A percentile compares a stretch with the other conserved stretches of the same genome.
These are phyloP conservation scores for Neostethus bicornis DNA, from an alignment of 2,797 vertebrate genomes.

Conservation along the genomic window DNA sequence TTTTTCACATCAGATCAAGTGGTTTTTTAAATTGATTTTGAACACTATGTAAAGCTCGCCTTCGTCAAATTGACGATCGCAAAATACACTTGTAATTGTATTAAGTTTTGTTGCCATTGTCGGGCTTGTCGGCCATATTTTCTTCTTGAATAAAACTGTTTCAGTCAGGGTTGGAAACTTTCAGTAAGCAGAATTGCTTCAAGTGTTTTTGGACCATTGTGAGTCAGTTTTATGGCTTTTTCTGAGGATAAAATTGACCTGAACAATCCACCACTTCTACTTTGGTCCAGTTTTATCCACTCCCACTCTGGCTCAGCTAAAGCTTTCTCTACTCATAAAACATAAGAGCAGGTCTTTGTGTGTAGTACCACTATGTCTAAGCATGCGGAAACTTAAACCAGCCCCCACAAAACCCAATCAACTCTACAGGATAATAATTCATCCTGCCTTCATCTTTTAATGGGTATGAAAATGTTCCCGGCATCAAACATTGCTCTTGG, in stretches of 20 bases:
- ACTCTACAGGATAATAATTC: slow-evolving; percentile 56
- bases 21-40: too few species aligned
- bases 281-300: neutral
- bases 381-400: slow-evolving; percentile 26
- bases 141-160: slow-evolving; percentile 40
- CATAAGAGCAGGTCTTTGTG: slow-evolving; percentile 29
- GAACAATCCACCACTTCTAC: slow-evolving; percentile 9
- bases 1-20: too few species aligned
- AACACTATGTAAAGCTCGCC: too few species aligned
- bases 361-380: slow-evolving; percentile 16
- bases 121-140: slow-evolving; percentile 40
- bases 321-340: slow-evolving; percentile 17
- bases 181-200: slow-evolving; percentile 25
- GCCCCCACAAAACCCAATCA: slow-evolving; percentile 60
- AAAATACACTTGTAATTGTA: too few species aligned
- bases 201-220: slow-evolving; percentile 21
- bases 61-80: too few species aligned
- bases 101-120: slow-evolving; percentile 53
- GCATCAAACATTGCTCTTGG: slow-evolving; percentile 65
- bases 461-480: slow-evolving; percentile 63
- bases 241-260: neutral
- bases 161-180: slow-evolving; percentile 43
- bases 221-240: slow-evolving; percentile 6
- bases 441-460: slow-evolving; percentile 69
- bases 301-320: slow-evolving; percentile 1